Conservation (phyloP, 2,113 vertebrate genomes). For the Mus pahari region DNA sequence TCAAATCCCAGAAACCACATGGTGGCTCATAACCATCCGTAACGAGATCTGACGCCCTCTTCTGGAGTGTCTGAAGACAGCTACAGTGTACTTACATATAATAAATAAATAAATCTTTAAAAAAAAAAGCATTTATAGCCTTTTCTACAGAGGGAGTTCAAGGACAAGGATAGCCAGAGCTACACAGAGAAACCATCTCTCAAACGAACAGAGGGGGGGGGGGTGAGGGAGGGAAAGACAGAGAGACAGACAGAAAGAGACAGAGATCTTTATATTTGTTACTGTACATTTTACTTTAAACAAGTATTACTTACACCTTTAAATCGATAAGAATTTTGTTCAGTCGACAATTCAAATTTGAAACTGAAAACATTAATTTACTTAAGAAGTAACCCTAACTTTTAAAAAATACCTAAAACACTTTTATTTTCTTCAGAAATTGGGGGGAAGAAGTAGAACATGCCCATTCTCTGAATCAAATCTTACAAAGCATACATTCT, state of each 20-base stretch:
- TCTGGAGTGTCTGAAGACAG: too few species aligned
- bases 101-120: too few species aligned
- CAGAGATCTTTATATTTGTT: not conserved
- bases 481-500: not conserved
- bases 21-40: too few species aligned
- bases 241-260: not conserved
- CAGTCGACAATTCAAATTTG: conserved; percentile 29
- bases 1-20: too few species aligned
- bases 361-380: conserved; percentile 52
- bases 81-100: too few species aligned
- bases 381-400: not conserved
- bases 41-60: too few species aligned
- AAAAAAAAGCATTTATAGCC: not conserved
- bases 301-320: conserved; percentile 7
- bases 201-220: not conserved
- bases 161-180: not conserved
- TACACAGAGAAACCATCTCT: not conserved
- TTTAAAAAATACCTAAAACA: not conserved
- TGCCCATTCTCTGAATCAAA: conserved; percentile 33
- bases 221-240: not conserved
- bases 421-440: conserved; percentile 57
- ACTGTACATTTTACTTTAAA: conserved; percentile 53
- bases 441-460: not conserved
- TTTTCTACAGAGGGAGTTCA: not conserved
- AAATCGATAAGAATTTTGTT: conserved; percentile 31